Evolutionary conservation across 2,888 invertebrate genomes (phyloP).

Genomic region (Crioceris asparagi): DNA sequence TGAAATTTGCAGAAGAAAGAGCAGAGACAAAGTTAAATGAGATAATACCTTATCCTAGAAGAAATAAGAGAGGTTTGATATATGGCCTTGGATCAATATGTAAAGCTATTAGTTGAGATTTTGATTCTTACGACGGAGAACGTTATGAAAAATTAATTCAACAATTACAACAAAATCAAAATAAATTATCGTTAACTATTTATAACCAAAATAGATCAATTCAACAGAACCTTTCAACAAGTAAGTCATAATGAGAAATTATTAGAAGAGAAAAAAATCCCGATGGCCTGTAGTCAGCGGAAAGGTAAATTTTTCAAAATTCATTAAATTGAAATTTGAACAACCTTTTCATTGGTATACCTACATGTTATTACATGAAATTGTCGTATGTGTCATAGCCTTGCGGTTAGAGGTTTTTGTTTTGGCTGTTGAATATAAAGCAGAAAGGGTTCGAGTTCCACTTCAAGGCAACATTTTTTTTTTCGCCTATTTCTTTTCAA

Average conservation of each 20-base stretch:
- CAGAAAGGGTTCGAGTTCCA: too few species aligned
- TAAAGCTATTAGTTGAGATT: background rate
- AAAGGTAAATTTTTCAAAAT: too few species aligned
- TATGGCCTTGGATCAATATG: too few species aligned
- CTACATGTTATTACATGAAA: too few species aligned
- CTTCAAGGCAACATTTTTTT: too few species aligned
- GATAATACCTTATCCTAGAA: background rate
- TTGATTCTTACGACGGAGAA: background rate
- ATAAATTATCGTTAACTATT: background rate
- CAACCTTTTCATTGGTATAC: too few species aligned
- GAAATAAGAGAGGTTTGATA: background rate
- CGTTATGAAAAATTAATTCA: conserved; percentile 1
- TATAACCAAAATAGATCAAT: background rate
- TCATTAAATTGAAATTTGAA: too few species aligned
- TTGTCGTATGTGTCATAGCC: too few species aligned
- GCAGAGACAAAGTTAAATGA: background rate
- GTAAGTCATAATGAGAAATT: background rate
- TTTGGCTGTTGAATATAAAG: too few species aligned
- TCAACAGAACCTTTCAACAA: background rate
- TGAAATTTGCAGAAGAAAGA: background rate
- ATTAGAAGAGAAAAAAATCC: background rate
- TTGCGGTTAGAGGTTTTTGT: too few species aligned
- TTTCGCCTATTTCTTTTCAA: too few species aligned
- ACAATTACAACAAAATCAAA: background rate
- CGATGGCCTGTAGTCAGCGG: too few species aligned